Evolutionary conservation across 2,113 vertebrate species (phyloP).

Genomic region (Polypterus senegalus): DNA sequence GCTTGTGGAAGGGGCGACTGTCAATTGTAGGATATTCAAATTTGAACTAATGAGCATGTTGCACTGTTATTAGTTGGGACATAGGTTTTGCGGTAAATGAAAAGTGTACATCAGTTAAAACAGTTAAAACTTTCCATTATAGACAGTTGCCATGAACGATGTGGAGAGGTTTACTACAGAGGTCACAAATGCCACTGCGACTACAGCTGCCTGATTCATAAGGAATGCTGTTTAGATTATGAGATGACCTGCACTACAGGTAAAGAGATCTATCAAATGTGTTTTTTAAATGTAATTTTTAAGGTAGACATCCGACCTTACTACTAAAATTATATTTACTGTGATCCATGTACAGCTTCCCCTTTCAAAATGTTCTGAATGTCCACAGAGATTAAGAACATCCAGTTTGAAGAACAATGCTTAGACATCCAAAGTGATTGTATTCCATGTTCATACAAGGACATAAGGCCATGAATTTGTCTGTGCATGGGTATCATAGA

Average conservation of each 20-base stretch:
- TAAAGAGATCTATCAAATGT: conserved; percentile 39
- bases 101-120: conserved; percentile 25
- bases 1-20: not conserved
- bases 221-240: conserved; percentile 83
- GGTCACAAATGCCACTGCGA: conserved; percentile 80
- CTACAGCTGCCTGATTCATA: conserved; percentile 65
- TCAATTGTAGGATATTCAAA: not conserved
- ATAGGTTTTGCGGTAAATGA: not conserved
- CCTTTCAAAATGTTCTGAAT: too few relatives aligned
- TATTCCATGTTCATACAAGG: too few relatives aligned
- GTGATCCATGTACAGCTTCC: too few relatives aligned
- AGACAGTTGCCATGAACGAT: conserved; percentile 74
- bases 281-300: not conserved
- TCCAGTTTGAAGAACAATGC: too few relatives aligned
- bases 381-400: too few relatives aligned
- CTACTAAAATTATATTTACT: too few relatives aligned
- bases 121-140: conserved; percentile 45
- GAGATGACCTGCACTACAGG: conserved; percentile 65
- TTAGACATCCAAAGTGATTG: too few relatives aligned
- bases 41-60: not conserved
- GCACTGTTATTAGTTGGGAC: not conserved
- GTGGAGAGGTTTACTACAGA: conserved; percentile 74
- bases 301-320: too few relatives aligned
- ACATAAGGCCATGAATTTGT: too few relatives aligned
- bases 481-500: not conserved